Conservation (phyloP, 2,888 invertebrate species). For the Eristalis pertinax region DNA sequence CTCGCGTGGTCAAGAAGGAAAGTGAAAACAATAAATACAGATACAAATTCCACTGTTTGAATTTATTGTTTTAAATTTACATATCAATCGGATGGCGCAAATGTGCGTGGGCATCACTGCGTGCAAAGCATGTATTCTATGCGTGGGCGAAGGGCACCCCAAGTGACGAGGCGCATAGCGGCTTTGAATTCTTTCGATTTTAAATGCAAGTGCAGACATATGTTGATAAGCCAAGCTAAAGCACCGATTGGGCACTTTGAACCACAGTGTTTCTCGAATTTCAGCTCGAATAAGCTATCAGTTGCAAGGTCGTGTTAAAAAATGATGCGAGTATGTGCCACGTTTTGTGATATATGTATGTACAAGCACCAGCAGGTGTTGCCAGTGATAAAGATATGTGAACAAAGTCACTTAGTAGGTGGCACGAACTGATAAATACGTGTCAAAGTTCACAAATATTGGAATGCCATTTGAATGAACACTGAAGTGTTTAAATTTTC, state of each 20-base stretch:
- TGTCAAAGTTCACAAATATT: too few species aligned
- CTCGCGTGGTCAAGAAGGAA: neutral
- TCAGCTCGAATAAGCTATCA: neutral
- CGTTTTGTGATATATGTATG: too few species aligned
- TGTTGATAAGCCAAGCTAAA: neutral
- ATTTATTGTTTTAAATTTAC: slow-evolving; percentile 4
- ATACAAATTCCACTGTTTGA: neutral
- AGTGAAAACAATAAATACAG: slow-evolving; percentile 2
- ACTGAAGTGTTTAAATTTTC: too few species aligned
- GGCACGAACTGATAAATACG: too few species aligned
- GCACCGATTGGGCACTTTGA: neutral
- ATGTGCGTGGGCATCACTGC: neutral
- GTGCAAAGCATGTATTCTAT: neutral
- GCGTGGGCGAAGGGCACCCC: neutral
- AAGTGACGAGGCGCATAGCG: neutral
- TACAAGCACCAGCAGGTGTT: neutral
- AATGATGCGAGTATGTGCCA: too few species aligned
- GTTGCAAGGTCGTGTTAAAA: neutral
- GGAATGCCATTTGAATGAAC: too few species aligned
- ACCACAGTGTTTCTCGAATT: neutral
- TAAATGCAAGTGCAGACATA: neutral
- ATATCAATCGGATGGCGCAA: neutral
- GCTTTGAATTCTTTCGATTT: neutral
- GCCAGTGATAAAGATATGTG: neutral
- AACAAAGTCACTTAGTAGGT: too few species aligned